These are phyloP conservation scores for Hiodon alosoides DNA, from an alignment of 2,113 vertebrate genomes.

Conservation along the genomic window DNA sequence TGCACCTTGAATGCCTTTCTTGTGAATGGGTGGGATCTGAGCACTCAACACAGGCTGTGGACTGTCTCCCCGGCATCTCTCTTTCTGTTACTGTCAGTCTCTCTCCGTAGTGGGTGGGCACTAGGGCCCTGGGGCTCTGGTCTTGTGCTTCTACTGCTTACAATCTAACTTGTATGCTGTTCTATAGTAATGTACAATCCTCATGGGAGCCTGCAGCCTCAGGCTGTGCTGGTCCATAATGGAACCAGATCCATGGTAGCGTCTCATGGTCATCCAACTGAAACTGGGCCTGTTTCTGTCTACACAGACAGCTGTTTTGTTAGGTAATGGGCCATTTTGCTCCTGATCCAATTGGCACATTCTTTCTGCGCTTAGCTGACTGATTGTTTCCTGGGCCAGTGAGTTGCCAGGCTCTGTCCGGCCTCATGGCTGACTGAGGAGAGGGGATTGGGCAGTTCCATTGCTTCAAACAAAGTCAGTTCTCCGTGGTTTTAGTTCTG, in stretches of 20 bases:
- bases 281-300: neutral
- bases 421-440: neutral
- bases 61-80: too few relatives aligned
- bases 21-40: too few relatives aligned
- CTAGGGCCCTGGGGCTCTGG: too few relatives aligned
- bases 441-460: neutral
- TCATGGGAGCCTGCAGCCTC: neutral
- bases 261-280: neutral
- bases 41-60: too few relatives aligned
- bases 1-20: too few relatives aligned
- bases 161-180: too few relatives aligned
- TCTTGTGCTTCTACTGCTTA: too few relatives aligned
- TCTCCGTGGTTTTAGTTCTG: too few relatives aligned
- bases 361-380: constrained; percentile 3
- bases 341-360: neutral
- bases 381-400: neutral
- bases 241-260: neutral
- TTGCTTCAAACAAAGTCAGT: too few relatives aligned
- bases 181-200: too few relatives aligned
- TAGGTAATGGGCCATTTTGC: neutral
- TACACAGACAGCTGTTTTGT: neutral
- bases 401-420: neutral
- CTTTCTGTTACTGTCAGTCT: too few relatives aligned
- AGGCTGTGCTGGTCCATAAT: neutral
- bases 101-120: too few relatives aligned